Conservation (phyloP, 2,113 vertebrate genomes). For the Macquaria ambigua region DNA sequence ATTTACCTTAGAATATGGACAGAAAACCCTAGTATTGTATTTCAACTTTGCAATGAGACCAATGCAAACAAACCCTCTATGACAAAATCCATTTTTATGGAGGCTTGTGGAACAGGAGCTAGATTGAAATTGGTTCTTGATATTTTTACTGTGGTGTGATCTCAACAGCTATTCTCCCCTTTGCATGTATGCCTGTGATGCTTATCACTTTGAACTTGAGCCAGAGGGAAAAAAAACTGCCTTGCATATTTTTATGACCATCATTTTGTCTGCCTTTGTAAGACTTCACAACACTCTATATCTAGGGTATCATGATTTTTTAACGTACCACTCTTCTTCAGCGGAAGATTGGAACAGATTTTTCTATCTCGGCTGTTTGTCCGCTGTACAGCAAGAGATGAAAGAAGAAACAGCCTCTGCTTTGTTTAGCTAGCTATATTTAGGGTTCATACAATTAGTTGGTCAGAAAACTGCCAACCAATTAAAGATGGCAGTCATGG, state of each 20-base stretch:
- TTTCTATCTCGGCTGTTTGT: background rate
- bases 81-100: background rate
- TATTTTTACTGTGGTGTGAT: background rate
- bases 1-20: background rate
- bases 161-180: background rate
- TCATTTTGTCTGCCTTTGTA: constrained; percentile 8
- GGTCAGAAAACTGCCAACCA: background rate
- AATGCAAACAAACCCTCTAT: background rate
- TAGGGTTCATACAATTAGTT: background rate
- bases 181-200: background rate
- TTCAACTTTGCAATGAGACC: background rate
- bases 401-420: background rate
- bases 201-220: background rate
- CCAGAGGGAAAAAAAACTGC: background rate
- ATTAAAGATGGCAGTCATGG: background rate
- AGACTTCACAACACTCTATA: background rate
- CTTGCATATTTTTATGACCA: background rate
- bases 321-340: background rate
- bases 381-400: background rate
- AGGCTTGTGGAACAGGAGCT: background rate
- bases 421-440: background rate
- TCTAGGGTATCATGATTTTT: background rate
- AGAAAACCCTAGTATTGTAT: background rate
- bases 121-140: background rate
- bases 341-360: background rate